phyloP scores from a whole-genome alignment of 2,113 vertebrate species.

The rat (Rattus norvegicus) region GRCr8 NC_086026.1:115529501-115530000 shows the following conservation, averaged over 20 bases:
- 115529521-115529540: background rate
- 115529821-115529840: background rate
- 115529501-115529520: background rate
- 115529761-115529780: background rate
- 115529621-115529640: background rate
- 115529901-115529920: background rate
- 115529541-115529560: background rate
- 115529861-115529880: background rate
- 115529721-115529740: background rate
- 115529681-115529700: background rate
- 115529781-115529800: too few relatives aligned
- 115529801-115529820: background rate
- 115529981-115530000: background rate
- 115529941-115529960: background rate
- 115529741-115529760: background rate
- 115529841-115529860: background rate
- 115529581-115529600: background rate
- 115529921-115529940: background rate
- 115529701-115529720: background rate
- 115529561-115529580: background rate
- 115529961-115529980: background rate
- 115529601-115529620: background rate
- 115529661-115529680: background rate
- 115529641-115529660: background rate
- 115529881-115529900: background rate